Conservation (phyloP, 2,888 invertebrate genomes). For the Aspidiotus rigidus region DNA sequence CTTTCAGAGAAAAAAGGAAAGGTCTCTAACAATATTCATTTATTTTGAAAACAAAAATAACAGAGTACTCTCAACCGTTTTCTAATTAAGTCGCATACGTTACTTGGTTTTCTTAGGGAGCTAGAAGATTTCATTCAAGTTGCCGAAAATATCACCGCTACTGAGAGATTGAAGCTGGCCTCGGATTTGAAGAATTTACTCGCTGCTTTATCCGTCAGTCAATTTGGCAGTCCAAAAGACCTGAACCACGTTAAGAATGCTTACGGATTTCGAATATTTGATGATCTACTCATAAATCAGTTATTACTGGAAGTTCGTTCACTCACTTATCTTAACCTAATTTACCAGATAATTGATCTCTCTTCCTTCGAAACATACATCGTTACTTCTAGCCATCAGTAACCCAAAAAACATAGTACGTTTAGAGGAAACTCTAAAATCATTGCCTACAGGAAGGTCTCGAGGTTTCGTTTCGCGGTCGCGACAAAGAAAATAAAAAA, state of each 20-base stretch:
- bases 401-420: too few relatives aligned
- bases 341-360: too few relatives aligned
- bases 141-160: conserved; percentile 11
- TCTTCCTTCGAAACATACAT: too few relatives aligned
- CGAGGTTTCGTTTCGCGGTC: too few relatives aligned
- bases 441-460: too few relatives aligned
- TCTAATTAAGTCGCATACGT: background rate
- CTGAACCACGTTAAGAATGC: conserved; percentile 27
- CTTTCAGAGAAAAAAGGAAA: too few relatives aligned
- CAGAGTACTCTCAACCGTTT: background rate
- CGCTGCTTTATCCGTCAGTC: conserved; percentile 20
- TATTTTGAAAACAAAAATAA: too few relatives aligned
- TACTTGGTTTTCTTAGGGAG: background rate
- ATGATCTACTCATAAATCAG: conserved; percentile 34
- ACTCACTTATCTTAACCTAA: too few relatives aligned
- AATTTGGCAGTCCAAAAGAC: conserved; percentile 26
- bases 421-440: too few relatives aligned
- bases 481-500: too few relatives aligned
- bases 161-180: conserved; percentile 9
- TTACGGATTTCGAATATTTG: conserved; percentile 21
- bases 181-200: conserved; percentile 24
- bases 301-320: conserved; percentile 22
- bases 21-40: too few relatives aligned
- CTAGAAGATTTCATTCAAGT: background rate
- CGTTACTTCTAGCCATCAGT: too few relatives aligned